phyloP scores from a whole-genome alignment of 2,797 vertebrate genomes.

The Coilia nasus region DNA sequence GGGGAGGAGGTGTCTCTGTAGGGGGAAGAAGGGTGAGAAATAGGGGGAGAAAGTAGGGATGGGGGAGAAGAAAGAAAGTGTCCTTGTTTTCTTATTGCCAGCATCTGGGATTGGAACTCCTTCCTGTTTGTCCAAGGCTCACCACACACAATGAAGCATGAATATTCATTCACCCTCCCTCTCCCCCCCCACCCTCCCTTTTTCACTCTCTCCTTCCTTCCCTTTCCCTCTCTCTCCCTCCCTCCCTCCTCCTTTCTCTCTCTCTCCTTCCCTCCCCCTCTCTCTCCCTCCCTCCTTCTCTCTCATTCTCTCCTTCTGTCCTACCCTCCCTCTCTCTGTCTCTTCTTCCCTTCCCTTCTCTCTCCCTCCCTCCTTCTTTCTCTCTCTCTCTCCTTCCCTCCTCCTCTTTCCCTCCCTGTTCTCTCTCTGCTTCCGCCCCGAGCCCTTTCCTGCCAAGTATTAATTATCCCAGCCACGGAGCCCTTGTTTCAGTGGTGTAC shows the following conservation, averaged over 20 bases:
- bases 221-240: conserved; percentile 43
- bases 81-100: neutral
- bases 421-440: conserved; percentile 42
- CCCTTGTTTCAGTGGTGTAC: conserved; percentile 61
- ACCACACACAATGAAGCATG: conserved; percentile 46
- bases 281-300: neutral
- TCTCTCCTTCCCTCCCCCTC: neutral
- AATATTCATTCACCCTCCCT: conserved; percentile 49
- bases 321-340: no score
- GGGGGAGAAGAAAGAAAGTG: neutral
- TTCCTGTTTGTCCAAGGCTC: conserved; percentile 47
- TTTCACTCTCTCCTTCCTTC: conserved; percentile 28
- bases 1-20: conserved; percentile 11
- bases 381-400: neutral
- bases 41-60: neutral
- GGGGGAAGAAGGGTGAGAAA: neutral
- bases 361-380: neutral
- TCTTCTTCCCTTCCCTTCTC: conserved; percentile 28
- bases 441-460: conserved; percentile 53
- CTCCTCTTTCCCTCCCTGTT: neutral
- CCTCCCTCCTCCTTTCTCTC: neutral
- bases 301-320: neutral
- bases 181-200: neutral
- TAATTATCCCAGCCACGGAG: conserved; percentile 71
- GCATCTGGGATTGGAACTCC: conserved; percentile 40